phyloP scores from a whole-genome alignment of 2,113 vertebrate genomes.

The Percopsis transmontana region DNA sequence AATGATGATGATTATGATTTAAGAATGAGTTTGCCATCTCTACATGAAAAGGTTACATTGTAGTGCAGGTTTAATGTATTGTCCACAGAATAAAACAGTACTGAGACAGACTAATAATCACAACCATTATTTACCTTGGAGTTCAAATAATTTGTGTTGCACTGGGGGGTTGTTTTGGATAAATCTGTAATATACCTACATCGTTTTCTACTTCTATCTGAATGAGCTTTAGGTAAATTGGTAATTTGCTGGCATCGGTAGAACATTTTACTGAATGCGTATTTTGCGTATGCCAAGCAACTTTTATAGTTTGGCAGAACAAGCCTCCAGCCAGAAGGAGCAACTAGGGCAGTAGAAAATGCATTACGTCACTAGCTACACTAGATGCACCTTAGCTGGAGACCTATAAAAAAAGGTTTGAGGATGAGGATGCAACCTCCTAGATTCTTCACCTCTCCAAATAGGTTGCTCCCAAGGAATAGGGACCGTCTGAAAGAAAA shows the following conservation, averaged over 20 bases:
- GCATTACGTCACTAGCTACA: slow-evolving; percentile 95
- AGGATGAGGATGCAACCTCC: not conserved
- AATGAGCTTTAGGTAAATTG: no score
- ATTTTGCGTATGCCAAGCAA: not conserved
- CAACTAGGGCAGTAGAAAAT: slow-evolving; percentile 99
- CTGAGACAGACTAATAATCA: no score
- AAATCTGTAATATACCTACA: not conserved
- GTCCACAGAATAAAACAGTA: no score
- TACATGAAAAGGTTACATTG: no score
- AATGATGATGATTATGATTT: no score
- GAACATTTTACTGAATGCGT: no score
- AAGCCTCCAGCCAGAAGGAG: slow-evolving; percentile 95
- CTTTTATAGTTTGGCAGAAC: slow-evolving; percentile 29
- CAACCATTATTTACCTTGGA: no score
- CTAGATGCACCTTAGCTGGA: slow-evolving; percentile 99
- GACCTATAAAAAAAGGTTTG: slow-evolving; percentile 39
- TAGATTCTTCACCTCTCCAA: not conserved
- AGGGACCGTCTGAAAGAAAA: slow-evolving; percentile 48
- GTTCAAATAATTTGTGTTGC: no score
- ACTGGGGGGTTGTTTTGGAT: not conserved
- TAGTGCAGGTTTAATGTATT: no score
- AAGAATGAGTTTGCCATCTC: no score
- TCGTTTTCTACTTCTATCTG: no score
- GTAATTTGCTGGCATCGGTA: no score
- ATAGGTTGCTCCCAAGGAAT: not conserved